Base-by-base conservation (phyloP, 2,797 vertebrate species). In the Protonibea diacanthus region DNA sequence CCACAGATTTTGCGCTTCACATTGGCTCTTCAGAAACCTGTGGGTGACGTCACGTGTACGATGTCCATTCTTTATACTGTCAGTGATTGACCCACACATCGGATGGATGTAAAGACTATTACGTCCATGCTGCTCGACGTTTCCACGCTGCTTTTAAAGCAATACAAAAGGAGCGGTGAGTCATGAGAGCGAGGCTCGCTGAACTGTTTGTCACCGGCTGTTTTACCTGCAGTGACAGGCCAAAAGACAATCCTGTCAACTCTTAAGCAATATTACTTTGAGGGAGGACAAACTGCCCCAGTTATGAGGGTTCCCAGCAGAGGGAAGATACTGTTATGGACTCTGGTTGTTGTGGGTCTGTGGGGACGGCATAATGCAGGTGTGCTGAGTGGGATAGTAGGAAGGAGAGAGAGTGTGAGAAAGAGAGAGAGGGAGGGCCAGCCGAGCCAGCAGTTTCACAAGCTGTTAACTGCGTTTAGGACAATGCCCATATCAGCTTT, bases 201-300 rank as follows among this genome's bases (percentile, higher is more conserved):
- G 21, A 49, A 56, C 68, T 53, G 57, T 81, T 82, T 78, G 74
- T 85, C 86, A 84, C 74, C 25, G 44, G 42, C 57, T 76, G 44
- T 49, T 83, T 84, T 38, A 82, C 71, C 75, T 64, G 81, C 81
- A 58, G 74, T 77, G 89, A 88, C 81, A 80, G 62, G 64, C 51
- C 72, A 80, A 89, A 85, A 89, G 86, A 89, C 85, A 81, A 87
- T 56, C 78, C 73, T 84, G 84, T 90, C 89, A 84, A 82, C 73
- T 69, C 78, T 56, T 82, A 76, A 82, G 77, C 78, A 81, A 80
- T 69, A 66, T 74, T 71, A 77, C 76, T 84, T 78, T 70, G 71
- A 86, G 66, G 68, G 83, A 78, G 74, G 67, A 80, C 79, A 75
- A 81, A 78, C 71, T 72, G 81, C 75, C 33, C 33, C 71, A 68